These are phyloP conservation scores for Gopherus evgoodei DNA, from an alignment of 2,113 vertebrate species.

Conservation along the genomic window DNA sequence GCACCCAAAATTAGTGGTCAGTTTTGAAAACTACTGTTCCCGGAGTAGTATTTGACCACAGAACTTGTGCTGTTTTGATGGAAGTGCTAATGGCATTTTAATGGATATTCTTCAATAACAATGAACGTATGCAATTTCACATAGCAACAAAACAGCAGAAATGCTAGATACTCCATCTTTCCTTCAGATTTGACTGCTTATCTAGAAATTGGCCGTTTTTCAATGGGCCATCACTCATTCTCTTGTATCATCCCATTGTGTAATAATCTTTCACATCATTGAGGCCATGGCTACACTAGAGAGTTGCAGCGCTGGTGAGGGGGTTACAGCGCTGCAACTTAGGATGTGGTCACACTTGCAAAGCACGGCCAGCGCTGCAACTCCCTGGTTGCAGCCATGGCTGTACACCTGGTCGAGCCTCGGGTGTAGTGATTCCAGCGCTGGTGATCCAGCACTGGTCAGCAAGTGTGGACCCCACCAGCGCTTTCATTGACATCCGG, in stretches of 20 bases:
- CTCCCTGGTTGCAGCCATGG: no score
- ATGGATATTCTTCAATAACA: background rate
- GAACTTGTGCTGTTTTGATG: background rate
- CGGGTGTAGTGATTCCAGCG: no score
- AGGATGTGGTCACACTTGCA: no score
- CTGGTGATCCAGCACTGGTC: no score
- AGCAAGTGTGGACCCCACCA: no score
- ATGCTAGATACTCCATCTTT: background rate
- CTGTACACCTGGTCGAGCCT: no score
- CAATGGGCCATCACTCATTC: background rate
- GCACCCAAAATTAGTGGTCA: background rate
- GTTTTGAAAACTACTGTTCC: background rate
- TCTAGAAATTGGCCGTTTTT: conserved; percentile 15
- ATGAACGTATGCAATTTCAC: background rate
- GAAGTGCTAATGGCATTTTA: background rate
- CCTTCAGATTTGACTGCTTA: background rate
- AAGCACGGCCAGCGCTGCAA: no score
- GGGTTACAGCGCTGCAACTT: no score
- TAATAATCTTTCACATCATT: background rate
- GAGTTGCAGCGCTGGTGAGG: no score
- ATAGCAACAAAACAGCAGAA: background rate
- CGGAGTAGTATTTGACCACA: background rate
- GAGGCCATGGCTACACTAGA: no score
- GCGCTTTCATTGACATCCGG: no score
- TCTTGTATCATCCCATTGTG: background rate